Conservation (phyloP, 2,888 invertebrate genomes). For the Leptinotarsa tumamoca region DNA sequence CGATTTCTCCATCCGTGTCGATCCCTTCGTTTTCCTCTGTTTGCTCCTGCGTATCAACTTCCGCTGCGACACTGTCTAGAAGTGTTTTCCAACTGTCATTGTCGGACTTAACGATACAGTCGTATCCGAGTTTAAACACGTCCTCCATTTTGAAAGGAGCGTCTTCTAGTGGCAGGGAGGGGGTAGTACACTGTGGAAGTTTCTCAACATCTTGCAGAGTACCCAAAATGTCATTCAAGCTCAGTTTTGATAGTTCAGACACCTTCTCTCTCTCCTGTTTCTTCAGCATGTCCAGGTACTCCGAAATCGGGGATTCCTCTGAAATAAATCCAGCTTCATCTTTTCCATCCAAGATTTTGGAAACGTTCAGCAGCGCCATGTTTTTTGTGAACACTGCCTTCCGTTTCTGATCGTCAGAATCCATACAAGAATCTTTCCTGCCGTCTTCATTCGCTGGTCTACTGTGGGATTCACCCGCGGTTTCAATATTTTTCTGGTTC, state of each 20-base stretch:
- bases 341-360: conserved; percentile 47
- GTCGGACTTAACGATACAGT: conserved; percentile 50
- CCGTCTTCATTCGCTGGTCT: background rate
- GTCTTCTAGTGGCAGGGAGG: conserved; percentile 13
- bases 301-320: conserved; percentile 44
- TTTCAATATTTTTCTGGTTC: background rate
- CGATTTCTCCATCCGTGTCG: conserved; percentile 25
- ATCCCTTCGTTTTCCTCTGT: conserved; percentile 27
- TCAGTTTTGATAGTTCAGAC: conserved; percentile 25
- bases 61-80: conserved; percentile 28
- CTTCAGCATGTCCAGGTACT: conserved; percentile 49
- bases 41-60: conserved; percentile 29
- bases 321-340: conserved; percentile 35
- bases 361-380: conserved; percentile 57
- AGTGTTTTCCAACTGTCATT: conserved; percentile 49
- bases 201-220: conserved; percentile 23
- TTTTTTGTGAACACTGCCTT: conserved; percentile 55
- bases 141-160: conserved; percentile 50
- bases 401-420: conserved; percentile 27
- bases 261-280: conserved; percentile 36
- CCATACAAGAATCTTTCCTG: background rate
- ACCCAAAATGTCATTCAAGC: conserved; percentile 24
- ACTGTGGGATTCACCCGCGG: too few relatives aligned
- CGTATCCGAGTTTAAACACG: conserved; percentile 58
- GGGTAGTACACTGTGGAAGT: conserved; percentile 15